Evolutionary conservation across 2,113 vertebrate genomes (phyloP).

Genomic region (Anolis sagrei): DNA sequence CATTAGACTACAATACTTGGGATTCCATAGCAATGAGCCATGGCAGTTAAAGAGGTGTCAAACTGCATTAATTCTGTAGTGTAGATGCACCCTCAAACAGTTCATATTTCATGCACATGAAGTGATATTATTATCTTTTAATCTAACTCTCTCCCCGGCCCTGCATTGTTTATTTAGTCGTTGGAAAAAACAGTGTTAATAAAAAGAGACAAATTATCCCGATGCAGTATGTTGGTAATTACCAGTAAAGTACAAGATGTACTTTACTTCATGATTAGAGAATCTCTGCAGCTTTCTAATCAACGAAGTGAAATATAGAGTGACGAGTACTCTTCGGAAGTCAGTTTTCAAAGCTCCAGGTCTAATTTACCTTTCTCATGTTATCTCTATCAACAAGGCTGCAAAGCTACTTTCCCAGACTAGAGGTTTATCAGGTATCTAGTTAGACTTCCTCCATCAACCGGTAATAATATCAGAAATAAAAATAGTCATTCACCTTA

Average conservation of each 20-base stretch:
- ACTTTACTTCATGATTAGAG: conserved; percentile 20
- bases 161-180: conserved; percentile 2
- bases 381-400: not conserved
- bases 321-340: not conserved
- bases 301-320: conserved; percentile 19
- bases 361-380: conserved; percentile 18
- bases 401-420: not conserved
- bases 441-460: not conserved
- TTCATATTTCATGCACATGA: not conserved
- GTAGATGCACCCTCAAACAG: too few species aligned
- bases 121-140: not conserved
- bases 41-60: not conserved
- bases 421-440: not conserved
- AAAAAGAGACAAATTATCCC: conserved; percentile 21
- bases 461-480: not conserved
- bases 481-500: not conserved
- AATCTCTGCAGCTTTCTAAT: conserved; percentile 3
- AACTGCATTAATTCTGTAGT: not conserved
- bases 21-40: not conserved
- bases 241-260: conserved; percentile 28
- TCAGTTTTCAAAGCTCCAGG: conserved; percentile 16
- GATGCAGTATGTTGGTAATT: conserved; percentile 17
- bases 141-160: not conserved
- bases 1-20: not conserved
- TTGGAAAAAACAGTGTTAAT: conserved; percentile 19